Evolutionary conservation across 2,113 vertebrate species (phyloP).

Genomic region (Oncorhynchus tshawytscha): DNA sequence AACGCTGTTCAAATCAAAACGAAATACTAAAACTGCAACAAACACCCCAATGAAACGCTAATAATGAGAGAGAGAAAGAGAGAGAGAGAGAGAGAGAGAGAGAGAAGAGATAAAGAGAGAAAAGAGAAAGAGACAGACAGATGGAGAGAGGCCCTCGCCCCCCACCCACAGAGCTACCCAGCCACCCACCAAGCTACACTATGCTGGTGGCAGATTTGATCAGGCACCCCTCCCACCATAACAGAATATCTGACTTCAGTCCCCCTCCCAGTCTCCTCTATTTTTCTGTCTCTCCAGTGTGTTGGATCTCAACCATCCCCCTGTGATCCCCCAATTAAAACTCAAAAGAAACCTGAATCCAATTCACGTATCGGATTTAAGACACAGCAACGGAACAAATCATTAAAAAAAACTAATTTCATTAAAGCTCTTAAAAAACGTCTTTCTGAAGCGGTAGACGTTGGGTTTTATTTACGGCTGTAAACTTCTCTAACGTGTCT

Average conservation of each 20-base stretch:
- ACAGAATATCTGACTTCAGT: slow-evolving; percentile 42
- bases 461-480: slow-evolving; percentile 31
- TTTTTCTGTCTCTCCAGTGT: slow-evolving; percentile 15
- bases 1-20: slow-evolving; percentile 31
- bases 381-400: not conserved
- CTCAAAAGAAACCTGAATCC: slow-evolving; percentile 10
- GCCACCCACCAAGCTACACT: not conserved
- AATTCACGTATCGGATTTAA: slow-evolving; percentile 19
- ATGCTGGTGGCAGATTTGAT: slow-evolving; percentile 21
- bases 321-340: not conserved
- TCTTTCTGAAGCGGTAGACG: slow-evolving; percentile 36
- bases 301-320: slow-evolving; percentile 16
- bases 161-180: slow-evolving; percentile 1
- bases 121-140: slow-evolving; percentile 15
- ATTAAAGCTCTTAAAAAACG: slow-evolving; percentile 22
- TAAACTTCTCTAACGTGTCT: slow-evolving; percentile 46
- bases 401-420: slow-evolving; percentile 4
- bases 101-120: not conserved
- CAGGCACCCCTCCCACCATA: slow-evolving; percentile 20
- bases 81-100: not conserved
- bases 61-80: slow-evolving; percentile 5
- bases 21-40: slow-evolving; percentile 10
- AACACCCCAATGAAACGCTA: slow-evolving; percentile 40
- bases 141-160: slow-evolving; percentile 14
- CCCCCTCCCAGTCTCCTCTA: slow-evolving; percentile 4